These are phyloP conservation scores for Ceuthmochares aereus DNA, from an alignment of 2,113 vertebrate species.

Conservation along the genomic window DNA sequence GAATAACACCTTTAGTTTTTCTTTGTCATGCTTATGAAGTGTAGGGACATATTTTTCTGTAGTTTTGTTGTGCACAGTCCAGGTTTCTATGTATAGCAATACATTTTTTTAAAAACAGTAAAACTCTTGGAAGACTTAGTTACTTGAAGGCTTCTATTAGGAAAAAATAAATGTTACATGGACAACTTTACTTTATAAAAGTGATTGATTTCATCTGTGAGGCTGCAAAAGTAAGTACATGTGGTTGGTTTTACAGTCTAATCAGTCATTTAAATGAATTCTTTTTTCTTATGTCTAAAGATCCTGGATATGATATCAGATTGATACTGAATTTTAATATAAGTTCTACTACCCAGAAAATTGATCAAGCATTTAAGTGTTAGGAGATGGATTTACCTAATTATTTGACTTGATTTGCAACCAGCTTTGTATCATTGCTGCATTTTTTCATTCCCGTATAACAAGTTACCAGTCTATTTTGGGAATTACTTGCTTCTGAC, in stretches of 20 bases:
- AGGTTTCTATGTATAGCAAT: neutral
- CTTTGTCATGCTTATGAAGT: accelerated
- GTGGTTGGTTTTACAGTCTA: neutral
- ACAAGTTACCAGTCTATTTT: neutral
- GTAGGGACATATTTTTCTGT: accelerated
- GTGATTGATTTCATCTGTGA: neutral
- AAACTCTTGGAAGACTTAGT: neutral
- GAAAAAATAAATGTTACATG: neutral
- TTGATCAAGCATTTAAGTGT: neutral
- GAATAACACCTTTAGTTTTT: neutral
- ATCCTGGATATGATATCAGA: neutral
- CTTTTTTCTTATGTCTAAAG: neutral
- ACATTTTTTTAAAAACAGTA: neutral
- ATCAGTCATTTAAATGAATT: neutral
- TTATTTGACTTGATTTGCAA: too few species aligned
- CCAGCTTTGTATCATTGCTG: neutral
- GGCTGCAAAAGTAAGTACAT: neutral
- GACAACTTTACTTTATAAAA: neutral
- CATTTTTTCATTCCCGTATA: neutral
- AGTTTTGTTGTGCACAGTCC: neutral
- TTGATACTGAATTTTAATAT: neutral
- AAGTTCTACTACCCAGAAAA: neutral
- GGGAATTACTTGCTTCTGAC: neutral
- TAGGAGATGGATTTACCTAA: neutral
- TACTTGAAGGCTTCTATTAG: neutral